Percentiles rank a stretch among this genome's conserved stretches.
These are phyloP conservation scores for Agriopis aurantiaria DNA, from an alignment of 2,888 invertebrate genomes.

Conservation along the genomic window DNA sequence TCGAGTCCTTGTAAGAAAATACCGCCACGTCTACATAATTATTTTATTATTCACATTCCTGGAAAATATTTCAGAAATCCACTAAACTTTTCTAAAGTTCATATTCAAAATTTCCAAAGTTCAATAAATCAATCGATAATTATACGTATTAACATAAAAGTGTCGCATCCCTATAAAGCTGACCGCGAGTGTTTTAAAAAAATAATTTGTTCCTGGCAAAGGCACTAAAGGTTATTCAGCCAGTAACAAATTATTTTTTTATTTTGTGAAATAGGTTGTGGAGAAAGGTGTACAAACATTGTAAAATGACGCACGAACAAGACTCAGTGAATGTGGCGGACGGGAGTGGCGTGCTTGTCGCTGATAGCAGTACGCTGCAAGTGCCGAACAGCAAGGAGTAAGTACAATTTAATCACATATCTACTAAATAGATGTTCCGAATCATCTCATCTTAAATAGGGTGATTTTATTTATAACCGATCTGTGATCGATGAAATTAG, in stretches of 20 bases:
- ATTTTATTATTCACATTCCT: background rate
- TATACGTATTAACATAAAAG: conserved; percentile 1
- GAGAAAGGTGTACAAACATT: conserved; percentile 45
- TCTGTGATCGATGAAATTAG: no score
- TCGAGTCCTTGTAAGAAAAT: conserved; percentile 65
- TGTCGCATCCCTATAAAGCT: conserved; percentile 29
- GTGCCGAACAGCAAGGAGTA: conserved; percentile 43
- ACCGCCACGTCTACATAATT: conserved; percentile 43
- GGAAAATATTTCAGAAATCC: no score
- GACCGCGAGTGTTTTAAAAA: conserved; percentile 45
- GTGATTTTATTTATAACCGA: no score
- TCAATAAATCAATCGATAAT: background rate
- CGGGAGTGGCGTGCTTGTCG: conserved; percentile 47
- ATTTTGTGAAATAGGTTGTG: conserved; percentile 51
- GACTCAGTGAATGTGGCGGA: conserved; percentile 70
- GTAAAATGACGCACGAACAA: conserved; percentile 65
- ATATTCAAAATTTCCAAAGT: background rate
- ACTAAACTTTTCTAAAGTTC: background rate
- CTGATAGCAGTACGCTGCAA: conserved; percentile 45
- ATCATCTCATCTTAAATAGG: background rate
- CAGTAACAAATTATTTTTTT: conserved; percentile 43
- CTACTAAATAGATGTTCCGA: background rate
- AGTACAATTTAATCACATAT: conserved; percentile 42
- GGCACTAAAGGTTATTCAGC: conserved; percentile 22
- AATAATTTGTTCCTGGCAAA: conserved; percentile 47